Evolutionary conservation across 2,113 vertebrate species (phyloP), one percentile per base, ranked within the genome.

Genomic region (Leptobrachium leishanense): DNA sequence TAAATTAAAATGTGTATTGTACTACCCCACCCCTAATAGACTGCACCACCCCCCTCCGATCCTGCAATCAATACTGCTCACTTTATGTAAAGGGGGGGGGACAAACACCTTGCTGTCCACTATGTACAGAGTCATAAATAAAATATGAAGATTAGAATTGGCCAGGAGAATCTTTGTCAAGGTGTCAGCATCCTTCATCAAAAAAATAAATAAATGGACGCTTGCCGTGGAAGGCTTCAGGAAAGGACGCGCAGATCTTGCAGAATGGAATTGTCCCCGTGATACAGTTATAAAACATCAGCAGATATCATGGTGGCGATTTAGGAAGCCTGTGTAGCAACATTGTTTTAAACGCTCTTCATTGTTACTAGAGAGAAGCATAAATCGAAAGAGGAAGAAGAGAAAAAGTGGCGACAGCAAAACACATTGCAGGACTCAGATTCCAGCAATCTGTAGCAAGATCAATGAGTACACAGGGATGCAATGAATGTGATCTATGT

Each of bases 201-300:
- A 68, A 55, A 80, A 68, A 41, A 44, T 1, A 31, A 31, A 31
- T 1, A 31, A 31, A 50, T 31, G 8, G 67, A 41, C 10, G 9
- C 57, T 64, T 1, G 63, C 54, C 43, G 75, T 59, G 75, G n/a
- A 64, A n/a, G 15, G 53, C 75, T 31, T 54, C 63, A n/a, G 46
- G 50, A 55, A 10, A 31, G 75, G 43, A 68, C 40, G 44, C 41
- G 57, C 20, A 15, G 44, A 67, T 76, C 46, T 11, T 39, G 20
- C 62, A 11, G 13, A 79, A 79, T 72, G 42, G 66, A 39, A 55
- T 54, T 44, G 62, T 67, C 44, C 70, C 70, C 55, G n/a, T 44
- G 66, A 71, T 68, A 80, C 65, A 72, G 57, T 80, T 74, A 79
- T 6, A 72, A 79, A 73, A 67, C 73, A 70, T 73, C 77, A 72